A percentile compares a stretch with the other conserved stretches of the same genome.
Evolutionary conservation across 2,888 invertebrate species (phyloP).

Genomic region (Aspidiotus destructor): DNA sequence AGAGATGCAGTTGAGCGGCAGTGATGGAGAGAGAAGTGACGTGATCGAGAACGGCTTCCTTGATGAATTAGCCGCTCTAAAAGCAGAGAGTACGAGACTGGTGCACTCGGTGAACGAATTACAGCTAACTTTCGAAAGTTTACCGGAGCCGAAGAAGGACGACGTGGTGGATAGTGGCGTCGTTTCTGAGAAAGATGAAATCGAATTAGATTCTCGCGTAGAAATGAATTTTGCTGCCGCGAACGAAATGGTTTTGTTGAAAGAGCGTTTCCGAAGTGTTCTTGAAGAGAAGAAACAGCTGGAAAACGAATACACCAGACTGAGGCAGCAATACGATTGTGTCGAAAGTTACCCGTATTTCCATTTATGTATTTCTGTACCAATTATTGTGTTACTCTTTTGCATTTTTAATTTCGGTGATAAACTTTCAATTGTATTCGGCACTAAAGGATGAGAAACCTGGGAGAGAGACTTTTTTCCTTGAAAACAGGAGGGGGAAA

Average conservation of each 20-base stretch:
- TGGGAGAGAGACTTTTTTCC: background rate
- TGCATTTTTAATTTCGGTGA: conserved; percentile 30
- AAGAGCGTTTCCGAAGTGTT: conserved; percentile 6
- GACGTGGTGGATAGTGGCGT: background rate
- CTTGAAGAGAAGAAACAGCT: conserved; percentile 52
- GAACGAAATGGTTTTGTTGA: conserved; percentile 10
- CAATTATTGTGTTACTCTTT: conserved; percentile 22
- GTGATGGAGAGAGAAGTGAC: background rate
- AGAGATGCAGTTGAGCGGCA: background rate
- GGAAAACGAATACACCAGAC: conserved; percentile 50
- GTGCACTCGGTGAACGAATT: conserved; percentile 18
- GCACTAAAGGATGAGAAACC: conserved; percentile 5
- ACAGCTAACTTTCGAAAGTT: conserved; percentile 6
- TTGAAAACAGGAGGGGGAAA: no score
- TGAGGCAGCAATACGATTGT: conserved; percentile 49
- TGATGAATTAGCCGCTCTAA: conserved; percentile 14
- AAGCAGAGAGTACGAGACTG: conserved; percentile 10
- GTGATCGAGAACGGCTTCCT: background rate
- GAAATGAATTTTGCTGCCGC: background rate
- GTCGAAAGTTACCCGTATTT: conserved; percentile 33
- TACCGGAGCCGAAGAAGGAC: background rate
- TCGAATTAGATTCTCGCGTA: background rate
- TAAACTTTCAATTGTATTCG: conserved; percentile 26
- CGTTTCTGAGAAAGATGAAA: background rate
- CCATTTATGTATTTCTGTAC: conserved; percentile 28